Base-by-base conservation (phyloP, 2,113 vertebrate species). In the Lonchura striata region DNA sequence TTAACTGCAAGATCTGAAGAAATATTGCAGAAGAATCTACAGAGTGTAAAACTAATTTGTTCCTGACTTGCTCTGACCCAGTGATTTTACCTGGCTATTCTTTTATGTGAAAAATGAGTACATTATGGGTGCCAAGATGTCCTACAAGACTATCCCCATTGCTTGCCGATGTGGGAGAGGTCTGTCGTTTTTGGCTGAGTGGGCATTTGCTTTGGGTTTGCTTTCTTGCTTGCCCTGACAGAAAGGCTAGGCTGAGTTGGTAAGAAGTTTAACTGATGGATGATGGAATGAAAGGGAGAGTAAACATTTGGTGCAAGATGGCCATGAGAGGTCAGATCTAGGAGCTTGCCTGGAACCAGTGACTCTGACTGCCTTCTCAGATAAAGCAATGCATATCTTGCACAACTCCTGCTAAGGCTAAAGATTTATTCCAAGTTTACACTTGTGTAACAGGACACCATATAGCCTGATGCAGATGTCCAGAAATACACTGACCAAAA, bases 401-500 rank as follows among this genome's bases (percentile, higher is more conserved):
- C 57, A 79, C 75, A 79, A 31, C 25, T 94, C 69, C 93, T 80
- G 49, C 92, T 94, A 86, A 91, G 49, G 88, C 83, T 74, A 60
- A 74, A 94, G 65, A 69, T 94, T 85, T 92, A 89, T 74, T 92
- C 74, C 54, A 47, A 49, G 49, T 76, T 91, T 76, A 82, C n/a
- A 13, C 57, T 80, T 39, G 37, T 82, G 72, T 85, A 91, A 91
- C 44, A 87, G 59, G 84, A 90, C 44, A 74, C 86, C 53, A 50
- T 63, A 44, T 15, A 23, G 74, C 74, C 69, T 94, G 60, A 95
- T 88, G 72, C 74, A 83, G 74, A 79, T 61, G 16, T 82, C 81
- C 54, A 92, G 78, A 94, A 94, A 91, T 94, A 85, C 23, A 76
- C 18, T 87, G 74, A 49, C 44, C 72, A 91, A 84, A 92, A 80